phyloP scores from a whole-genome alignment of 64 coral and sea anemone species.

The Trachythela sp. region DNA sequence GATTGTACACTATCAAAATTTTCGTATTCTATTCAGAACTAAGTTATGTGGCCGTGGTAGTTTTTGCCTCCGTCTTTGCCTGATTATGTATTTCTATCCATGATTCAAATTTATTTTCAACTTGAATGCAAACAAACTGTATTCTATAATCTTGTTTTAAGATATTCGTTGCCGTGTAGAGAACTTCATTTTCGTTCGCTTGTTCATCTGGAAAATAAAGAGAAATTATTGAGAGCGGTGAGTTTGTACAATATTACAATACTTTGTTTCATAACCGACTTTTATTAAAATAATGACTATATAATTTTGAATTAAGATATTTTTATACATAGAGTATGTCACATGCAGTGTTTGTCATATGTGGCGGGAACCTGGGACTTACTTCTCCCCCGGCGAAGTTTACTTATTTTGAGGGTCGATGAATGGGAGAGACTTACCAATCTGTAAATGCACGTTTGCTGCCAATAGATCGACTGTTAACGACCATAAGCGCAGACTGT shows the following conservation, averaged over 20 bases:
- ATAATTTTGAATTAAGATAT: too few species aligned
- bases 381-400: too few species aligned
- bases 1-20: too few species aligned
- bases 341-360: too few species aligned
- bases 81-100: constrained; percentile 6
- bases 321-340: too few species aligned
- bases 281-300: too few species aligned
- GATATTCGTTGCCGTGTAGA: neutral
- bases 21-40: too few species aligned
- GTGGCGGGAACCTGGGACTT: too few species aligned
- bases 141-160: neutral
- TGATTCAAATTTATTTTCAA: neutral
- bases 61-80: neutral
- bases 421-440: too few species aligned
- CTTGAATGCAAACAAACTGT: constrained; percentile 20
- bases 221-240: neutral
- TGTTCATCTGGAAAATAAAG: neutral
- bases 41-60: neutral
- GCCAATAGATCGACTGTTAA: neutral
- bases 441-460: neutral
- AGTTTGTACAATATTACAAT: too few species aligned
- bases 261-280: too few species aligned
- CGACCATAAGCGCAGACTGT: neutral
- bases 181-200: neutral
- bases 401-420: too few species aligned